A percentile compares a stretch with the other conserved stretches of the same genome.
These are phyloP conservation scores for Tipula vernalis DNA, from an alignment of 2,888 invertebrate species.

Conservation along the genomic window DNA sequence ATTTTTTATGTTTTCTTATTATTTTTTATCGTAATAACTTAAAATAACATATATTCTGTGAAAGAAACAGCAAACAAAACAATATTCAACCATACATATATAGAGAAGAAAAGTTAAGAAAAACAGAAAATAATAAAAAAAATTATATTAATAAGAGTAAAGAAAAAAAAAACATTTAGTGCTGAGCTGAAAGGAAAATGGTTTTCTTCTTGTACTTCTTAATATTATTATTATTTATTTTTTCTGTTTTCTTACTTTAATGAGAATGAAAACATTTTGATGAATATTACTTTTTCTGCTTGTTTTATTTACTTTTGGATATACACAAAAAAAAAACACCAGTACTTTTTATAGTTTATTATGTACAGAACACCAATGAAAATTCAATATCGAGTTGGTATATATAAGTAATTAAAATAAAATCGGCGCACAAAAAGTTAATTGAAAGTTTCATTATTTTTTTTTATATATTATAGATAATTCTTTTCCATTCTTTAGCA, in stretches of 20 bases:
- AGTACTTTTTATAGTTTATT: background rate
- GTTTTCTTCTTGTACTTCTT: background rate
- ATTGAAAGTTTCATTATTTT: background rate
- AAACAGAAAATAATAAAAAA: background rate
- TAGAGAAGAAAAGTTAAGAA: background rate
- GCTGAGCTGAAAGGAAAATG: background rate
- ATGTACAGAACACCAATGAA: background rate
- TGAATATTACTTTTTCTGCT: background rate
- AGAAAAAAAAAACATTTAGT: background rate
- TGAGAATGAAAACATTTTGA: background rate
- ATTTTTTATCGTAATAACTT: background rate
- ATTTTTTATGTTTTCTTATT: background rate
- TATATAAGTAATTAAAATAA: background rate
- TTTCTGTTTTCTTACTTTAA: background rate
- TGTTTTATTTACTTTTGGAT: background rate
- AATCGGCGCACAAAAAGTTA: background rate
- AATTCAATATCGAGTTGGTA: background rate
- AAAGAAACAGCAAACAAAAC: background rate
- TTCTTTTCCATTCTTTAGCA: background rate
- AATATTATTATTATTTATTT: background rate
- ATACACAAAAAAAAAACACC: background rate
- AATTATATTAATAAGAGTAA: background rate
- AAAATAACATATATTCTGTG: background rate
- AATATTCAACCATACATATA: background rate
- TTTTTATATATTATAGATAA: background rate